Base-by-base conservation (phyloP, 2,888 invertebrate genomes). In the Lydus trimaculatus region DNA sequence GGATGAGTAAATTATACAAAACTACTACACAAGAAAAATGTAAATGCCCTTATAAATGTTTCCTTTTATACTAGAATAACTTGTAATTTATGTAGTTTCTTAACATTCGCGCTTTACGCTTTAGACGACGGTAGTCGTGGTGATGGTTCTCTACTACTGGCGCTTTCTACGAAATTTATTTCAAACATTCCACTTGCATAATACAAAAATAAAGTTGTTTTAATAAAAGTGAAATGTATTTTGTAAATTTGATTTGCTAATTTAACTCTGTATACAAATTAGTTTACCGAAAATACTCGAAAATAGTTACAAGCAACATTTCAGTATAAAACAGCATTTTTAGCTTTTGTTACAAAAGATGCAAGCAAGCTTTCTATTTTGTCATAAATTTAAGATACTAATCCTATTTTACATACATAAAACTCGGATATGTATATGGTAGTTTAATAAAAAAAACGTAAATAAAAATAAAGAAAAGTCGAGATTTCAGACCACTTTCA, bases 21-120 rank as follows among this genome's bases (percentile, higher is more conserved):
- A 68, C 72, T 70, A 73, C 75, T 28, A 56, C 72, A 71, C 73
- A 75, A 77, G 77, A 76, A 77, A 77, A 75, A 78, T 78, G 76
- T 75, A 78, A 79, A 79, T 76, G 75, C 75, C 75, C 75, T 79
- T 78, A 78, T 79, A 78, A 78, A 79, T 79, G 78, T 79, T 79
- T 78, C 76, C 75, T 77, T 76, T 77, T 76, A 77, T 75, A 73
- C 75, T 67, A 74, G 72, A 72, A 74, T 69, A 72, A 69, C 74
- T 73, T 67, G 73, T 63, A 78, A 77, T 79, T 79, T 79, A 79
- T 79, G 75, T 69, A 65, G 69, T 72, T 76, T 75, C 74, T 73
- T 76, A 72, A 56, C 23, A 56, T 63, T 61, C 63, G 59, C 66
- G 63, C 58, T 63, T 60, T 67, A 60, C 60, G 64, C 59, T 65